Conservation (phyloP, 2,113 vertebrate genomes). For the Heteronetta atricapilla region DNA sequence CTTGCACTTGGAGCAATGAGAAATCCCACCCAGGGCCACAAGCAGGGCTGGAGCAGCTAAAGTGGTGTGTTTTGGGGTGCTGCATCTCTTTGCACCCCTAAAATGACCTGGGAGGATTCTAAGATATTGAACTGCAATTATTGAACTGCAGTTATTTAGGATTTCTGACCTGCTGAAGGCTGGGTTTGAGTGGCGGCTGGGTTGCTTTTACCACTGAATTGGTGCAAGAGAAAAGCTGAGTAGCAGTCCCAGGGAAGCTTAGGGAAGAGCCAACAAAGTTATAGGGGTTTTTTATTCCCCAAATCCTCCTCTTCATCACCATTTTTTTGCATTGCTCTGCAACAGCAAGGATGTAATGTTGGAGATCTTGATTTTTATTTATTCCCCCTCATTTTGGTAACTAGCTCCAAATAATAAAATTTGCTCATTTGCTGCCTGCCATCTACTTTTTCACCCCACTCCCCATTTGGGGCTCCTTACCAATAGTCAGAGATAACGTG, state of each 20-base stretch:
- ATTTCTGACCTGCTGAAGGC: not conserved
- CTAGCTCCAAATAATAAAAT: not conserved
- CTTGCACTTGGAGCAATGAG: no score
- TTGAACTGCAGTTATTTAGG: not conserved
- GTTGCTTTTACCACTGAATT: not conserved
- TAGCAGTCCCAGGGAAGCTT: fast-evolving
- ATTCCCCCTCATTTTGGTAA: not conserved
- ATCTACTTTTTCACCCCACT: no score
- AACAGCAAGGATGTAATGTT: not conserved
- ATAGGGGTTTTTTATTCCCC: not conserved
- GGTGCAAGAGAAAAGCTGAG: not conserved
- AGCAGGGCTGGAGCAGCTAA: no score
- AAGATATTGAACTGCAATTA: not conserved
- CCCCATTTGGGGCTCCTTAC: not conserved
- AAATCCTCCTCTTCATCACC: not conserved
- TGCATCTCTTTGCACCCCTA: not conserved
- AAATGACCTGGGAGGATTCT: not conserved
- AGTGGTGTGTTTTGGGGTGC: not conserved
- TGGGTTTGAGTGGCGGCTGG: not conserved
- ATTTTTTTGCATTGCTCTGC: not conserved
- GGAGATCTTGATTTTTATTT: not conserved
- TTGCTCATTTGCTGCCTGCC: not conserved
- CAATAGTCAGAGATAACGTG: fast-evolving
- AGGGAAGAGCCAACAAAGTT: not conserved
- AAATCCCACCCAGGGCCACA: no score